Conservation (phyloP, 1,140 invertebrate genomes). For the Drosophila littoralis region DNA sequence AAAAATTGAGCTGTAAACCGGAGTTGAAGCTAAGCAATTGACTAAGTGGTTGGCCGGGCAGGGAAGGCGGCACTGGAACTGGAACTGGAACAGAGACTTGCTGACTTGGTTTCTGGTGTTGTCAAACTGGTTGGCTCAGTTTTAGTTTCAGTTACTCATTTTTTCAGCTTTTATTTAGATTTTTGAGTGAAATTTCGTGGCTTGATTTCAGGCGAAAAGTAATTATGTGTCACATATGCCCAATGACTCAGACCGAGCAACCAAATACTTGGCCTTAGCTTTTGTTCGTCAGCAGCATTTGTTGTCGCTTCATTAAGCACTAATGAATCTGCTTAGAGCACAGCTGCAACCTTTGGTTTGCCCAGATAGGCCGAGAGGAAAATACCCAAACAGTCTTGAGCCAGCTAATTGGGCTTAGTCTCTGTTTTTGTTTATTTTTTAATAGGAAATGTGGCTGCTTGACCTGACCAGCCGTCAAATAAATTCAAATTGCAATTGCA, state of each 20-base stretch:
- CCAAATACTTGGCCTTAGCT: not conserved
- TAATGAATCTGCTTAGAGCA: not conserved
- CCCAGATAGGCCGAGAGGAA: not conserved
- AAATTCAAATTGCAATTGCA: constrained; percentile 4
- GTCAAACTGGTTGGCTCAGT: constrained; percentile 37
- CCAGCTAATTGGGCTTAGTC: not conserved
- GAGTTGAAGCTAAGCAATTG: constrained; percentile 29
- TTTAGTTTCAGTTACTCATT: constrained; percentile 18
- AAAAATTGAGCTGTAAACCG: constrained; percentile 48
- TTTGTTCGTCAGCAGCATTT: constrained; percentile 3
- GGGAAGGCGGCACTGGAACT: not conserved
- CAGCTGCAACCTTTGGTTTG: not conserved
- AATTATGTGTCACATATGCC: constrained; percentile 34
- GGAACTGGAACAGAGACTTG: constrained; percentile 40
- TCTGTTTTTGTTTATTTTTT: not conserved
- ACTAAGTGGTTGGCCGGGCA: constrained; percentile 20
- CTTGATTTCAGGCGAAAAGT: constrained; percentile 37
- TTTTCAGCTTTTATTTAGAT: constrained; percentile 6
- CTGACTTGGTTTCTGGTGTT: constrained; percentile 18
- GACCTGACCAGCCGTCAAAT: not conserved
- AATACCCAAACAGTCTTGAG: not conserved
- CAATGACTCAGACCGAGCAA: constrained; percentile 6
- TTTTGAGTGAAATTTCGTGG: constrained; percentile 42
- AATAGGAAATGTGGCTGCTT: constrained; percentile 3
- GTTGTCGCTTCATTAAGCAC: constrained; percentile 1